A percentile compares a stretch with the other conserved stretches of the same genome.
Conservation (phyloP, 2,797 vertebrate species). For the Xenopus petersii region DNA sequence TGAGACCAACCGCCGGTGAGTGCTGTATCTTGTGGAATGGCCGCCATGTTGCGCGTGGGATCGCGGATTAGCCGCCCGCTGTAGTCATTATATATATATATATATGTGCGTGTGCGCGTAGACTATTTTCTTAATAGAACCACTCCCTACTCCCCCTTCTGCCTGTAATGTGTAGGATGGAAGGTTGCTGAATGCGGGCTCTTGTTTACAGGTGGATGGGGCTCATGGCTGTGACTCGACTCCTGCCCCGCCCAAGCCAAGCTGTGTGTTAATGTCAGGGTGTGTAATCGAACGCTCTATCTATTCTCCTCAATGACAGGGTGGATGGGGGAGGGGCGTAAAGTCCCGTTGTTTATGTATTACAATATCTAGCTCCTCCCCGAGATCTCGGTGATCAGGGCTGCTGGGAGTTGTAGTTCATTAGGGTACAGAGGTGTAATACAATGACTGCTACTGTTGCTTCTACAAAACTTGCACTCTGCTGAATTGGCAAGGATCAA, state of each 20-base stretch:
- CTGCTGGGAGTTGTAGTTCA: too few relatives aligned
- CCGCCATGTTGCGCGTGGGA: not conserved
- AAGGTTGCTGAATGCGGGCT: not conserved
- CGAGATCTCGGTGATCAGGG: too few relatives aligned
- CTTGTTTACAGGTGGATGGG: not conserved
- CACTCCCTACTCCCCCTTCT: not conserved
- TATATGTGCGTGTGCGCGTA: not conserved
- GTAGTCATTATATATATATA: not conserved
- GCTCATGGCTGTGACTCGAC: conserved; percentile 29
- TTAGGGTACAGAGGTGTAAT: too few relatives aligned
- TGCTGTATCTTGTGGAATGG: not conserved
- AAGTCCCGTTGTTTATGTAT: too few relatives aligned
- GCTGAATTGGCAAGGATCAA: too few relatives aligned
- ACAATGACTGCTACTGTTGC: too few relatives aligned
- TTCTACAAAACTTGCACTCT: too few relatives aligned
- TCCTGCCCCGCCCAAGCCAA: conserved; percentile 47
- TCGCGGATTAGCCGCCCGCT: not conserved
- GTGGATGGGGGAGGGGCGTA: too few relatives aligned
- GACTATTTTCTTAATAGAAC: not conserved
- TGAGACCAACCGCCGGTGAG: conserved; percentile 37
- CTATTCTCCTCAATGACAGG: not conserved
- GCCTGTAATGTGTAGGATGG: too few relatives aligned
- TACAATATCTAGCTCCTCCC: too few relatives aligned
- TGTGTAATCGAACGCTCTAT: too few relatives aligned
- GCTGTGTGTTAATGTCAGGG: too few relatives aligned